Conservation (phyloP, 2,113 vertebrate species). For the Turnix velox region DNA sequence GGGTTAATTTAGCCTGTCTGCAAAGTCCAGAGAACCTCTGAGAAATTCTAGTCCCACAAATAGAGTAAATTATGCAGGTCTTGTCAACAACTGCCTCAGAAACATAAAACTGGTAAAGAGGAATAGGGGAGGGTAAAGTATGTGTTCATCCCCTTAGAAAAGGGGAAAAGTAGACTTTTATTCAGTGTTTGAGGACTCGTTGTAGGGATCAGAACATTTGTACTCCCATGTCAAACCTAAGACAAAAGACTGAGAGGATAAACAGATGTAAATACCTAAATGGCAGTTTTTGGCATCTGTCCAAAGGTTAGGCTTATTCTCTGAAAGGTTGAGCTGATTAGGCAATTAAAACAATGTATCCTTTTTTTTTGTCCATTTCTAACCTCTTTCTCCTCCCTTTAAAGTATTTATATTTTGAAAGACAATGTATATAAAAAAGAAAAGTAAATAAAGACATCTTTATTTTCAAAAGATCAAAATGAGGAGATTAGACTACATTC, state of each 20-base stretch:
- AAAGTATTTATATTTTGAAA: slow-evolving; percentile 18
- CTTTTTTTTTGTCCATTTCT: background rate
- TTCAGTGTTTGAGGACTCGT: slow-evolving; percentile 44
- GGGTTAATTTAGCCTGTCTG: background rate
- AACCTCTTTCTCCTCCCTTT: background rate
- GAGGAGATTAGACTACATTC: slow-evolving; percentile 12
- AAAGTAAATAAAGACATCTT: slow-evolving; percentile 29
- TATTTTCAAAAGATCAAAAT: slow-evolving; percentile 41
- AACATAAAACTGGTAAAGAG: slow-evolving; percentile 39
- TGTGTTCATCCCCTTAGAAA: slow-evolving; percentile 57
- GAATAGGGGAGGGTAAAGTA: slow-evolving; percentile 51
- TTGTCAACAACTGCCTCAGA: slow-evolving; percentile 64
- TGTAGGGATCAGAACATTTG: slow-evolving; percentile 68
- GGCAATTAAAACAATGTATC: slow-evolving; percentile 41
- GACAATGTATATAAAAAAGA: slow-evolving; percentile 9
- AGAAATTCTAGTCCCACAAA: slow-evolving; percentile 66
- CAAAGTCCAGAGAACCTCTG: background rate
- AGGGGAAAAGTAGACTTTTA: slow-evolving; percentile 47
- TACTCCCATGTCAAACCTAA: slow-evolving; percentile 60
- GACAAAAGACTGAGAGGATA: slow-evolving; percentile 70
- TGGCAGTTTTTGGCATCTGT: slow-evolving; percentile 67
- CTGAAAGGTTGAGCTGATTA: slow-evolving; percentile 35
- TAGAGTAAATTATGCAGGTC: slow-evolving; percentile 69
- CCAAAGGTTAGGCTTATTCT: slow-evolving; percentile 56
- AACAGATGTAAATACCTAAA: slow-evolving; percentile 78